Base-by-base conservation (phyloP, 1,140 invertebrate genomes). In the Drosophila baimaii region DNA sequence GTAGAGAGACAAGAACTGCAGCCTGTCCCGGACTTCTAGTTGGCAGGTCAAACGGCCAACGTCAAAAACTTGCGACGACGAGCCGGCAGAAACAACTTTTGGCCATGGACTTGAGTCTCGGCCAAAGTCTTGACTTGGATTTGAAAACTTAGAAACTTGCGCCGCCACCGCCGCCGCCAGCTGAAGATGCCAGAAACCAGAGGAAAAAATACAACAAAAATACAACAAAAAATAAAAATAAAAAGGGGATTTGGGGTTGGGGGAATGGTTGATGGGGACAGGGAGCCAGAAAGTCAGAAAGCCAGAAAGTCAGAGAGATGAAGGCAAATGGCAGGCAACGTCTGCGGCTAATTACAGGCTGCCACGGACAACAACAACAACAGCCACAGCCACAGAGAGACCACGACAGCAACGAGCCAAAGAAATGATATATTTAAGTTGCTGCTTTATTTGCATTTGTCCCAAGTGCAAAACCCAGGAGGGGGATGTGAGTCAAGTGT, bases 311-410 rank as follows among this genome's bases (percentile, higher is more conserved):
- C 72, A 54, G 59, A 76, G 59, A 76, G 47, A 77, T 62, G 66
- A 52, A 70, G 46, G 64, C 75, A 62, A 79, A 73, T 79, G 75
- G 78, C 86, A 77, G 61, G 73, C 79, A 85, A 72, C 78, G 83
- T 85, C 83, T 85, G 82, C 76, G 66, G 83, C 82, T 85, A 85
- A 85, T 85, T 85, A 85, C 82, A 85, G 82, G 64, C 83, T 88
- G 82, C 82, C 83, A 88, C 37, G 41, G 33, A 19, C 55, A 81
- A 35, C 64, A 81, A n/a, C 35, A 59, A 33, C 59, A 77, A 49
- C 23, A 68, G 23, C 17, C 33, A 44, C 52, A 76, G 25, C 17
- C 56, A 52, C 44, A 62, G 31, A 62, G 31, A 41, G 37, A 69
- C 74, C 76, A 49, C 41, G 56, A 63, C 73, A 56, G 75, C 64